Percentiles rank a stretch among this genome's conserved stretches.
phyloP scores from a whole-genome alignment of 2,113 vertebrate species.

The Myocastor coypus region DNA sequence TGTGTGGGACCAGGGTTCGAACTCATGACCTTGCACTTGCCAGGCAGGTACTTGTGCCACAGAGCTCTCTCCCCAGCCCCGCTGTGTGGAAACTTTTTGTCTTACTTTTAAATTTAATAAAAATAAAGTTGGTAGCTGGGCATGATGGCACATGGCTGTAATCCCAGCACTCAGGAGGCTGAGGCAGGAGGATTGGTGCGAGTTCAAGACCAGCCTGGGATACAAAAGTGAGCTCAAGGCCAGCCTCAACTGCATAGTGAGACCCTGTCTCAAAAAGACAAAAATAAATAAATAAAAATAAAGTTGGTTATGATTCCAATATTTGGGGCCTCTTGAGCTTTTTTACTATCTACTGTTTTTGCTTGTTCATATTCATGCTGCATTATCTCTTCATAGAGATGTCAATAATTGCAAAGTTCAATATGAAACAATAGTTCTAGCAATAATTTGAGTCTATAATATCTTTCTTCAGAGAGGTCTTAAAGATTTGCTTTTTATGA shows the following conservation, averaged over 20 bases:
- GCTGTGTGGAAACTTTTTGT: neutral
- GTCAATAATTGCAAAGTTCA: neutral
- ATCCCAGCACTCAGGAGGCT: too few species aligned
- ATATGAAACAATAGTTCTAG: constrained; percentile 9
- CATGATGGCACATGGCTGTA: too few species aligned
- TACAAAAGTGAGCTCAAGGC: too few species aligned
- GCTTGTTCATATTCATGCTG: neutral
- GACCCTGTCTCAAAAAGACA: too few species aligned
- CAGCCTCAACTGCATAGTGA: too few species aligned
- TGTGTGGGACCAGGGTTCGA: too few species aligned
- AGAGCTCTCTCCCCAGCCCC: too few species aligned
- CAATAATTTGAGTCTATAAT: neutral
- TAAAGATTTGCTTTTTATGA: neutral
- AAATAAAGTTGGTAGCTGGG: neutral
- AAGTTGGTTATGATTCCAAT: neutral
- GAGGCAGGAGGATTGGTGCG: too few species aligned
- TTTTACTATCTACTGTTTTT: neutral
- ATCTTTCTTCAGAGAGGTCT: neutral
- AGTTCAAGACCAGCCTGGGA: too few species aligned
- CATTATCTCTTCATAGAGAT: neutral
- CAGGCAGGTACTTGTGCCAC: too few species aligned
- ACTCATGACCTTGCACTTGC: too few species aligned
- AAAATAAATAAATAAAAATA: neutral
- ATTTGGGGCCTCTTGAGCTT: neutral
- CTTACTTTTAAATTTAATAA: neutral